phyloP scores from a whole-genome alignment of 2,113 vertebrate species.

The Rousettus leschenaultii region DNA sequence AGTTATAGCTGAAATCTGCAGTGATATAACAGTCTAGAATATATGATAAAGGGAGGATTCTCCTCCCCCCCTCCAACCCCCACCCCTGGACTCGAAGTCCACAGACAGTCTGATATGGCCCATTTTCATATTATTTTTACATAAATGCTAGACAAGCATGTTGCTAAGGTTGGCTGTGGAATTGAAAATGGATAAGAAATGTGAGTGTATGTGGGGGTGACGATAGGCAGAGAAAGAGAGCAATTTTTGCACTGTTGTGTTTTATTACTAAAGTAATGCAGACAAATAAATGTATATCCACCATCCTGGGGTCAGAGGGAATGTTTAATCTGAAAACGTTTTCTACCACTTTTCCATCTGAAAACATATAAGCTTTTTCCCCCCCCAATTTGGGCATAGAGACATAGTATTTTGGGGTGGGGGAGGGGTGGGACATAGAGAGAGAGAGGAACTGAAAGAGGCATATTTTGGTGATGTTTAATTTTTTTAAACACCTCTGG shows the following conservation, averaged over 20 bases:
- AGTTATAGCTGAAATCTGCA: constrained; percentile 72
- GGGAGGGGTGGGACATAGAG: not conserved
- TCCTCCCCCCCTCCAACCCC: not conserved
- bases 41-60: constrained; percentile 56
- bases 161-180: constrained; percentile 74
- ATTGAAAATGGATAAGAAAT: constrained; percentile 69
- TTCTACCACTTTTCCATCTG: constrained; percentile 28
- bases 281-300: constrained; percentile 65
- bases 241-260: constrained; percentile 64
- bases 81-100: constrained; percentile 68
- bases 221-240: constrained; percentile 45
- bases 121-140: constrained; percentile 84
- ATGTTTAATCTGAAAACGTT: constrained; percentile 56
- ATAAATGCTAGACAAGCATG: constrained; percentile 82
- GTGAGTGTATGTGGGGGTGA: not conserved
- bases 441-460: not conserved
- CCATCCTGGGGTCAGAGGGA: constrained; percentile 34
- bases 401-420: not conserved
- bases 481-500: constrained; percentile 32
- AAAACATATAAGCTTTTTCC: not conserved
- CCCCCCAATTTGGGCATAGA: not conserved
- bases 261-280: constrained; percentile 73
- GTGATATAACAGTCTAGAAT: constrained; percentile 68
- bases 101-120: constrained; percentile 68
- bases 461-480: constrained; percentile 40